Base-by-base conservation (phyloP, 2,797 vertebrate species). In the Alauda arvensis region DNA sequence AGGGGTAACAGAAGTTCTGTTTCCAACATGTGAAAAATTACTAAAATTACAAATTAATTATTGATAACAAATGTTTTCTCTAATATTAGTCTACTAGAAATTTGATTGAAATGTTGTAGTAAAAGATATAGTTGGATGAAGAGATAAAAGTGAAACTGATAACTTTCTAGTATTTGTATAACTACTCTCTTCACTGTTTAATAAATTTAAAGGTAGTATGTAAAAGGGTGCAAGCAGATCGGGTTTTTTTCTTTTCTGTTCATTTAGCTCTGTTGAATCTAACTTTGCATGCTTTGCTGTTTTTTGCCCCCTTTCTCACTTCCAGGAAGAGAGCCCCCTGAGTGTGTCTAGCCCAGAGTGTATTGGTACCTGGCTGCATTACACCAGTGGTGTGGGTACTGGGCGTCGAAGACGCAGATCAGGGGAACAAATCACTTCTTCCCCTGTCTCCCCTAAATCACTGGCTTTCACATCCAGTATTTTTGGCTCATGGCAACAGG, bases 401-500 rank as follows among this genome's bases (percentile, higher is more conserved):
- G 98, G 98, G 98, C 98, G 98, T 98, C 98, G 98, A 98, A 98
- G 98, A 98, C 98, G 98, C 98, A 98, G 98, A 98, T 98, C 98
- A 98, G 98, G 98, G 98, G 98, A 98, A 97, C 98, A 98, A 98
- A 98, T 98, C 97, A 98, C 98, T 98, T 98, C 98, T 98, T 98
- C 98, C 98, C 98, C 98, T 97, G 98, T 98, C 97, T 98, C 98
- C 97, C 98, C 98, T 97, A 98, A 98, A 98, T 98, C 98, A 98
- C 98, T 98, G 98, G 98, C 98, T 98, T 98, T 98, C 98, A 98
- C 98, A 97, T 98, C 98, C 98, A 98, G 98, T 98, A 98, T 98
- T 98, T 98, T 98, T 98, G 98, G 98, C 98, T 98, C 98, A 98
- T 98, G 98, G 98, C 98, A 98, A 98, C 98, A 98, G 98, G 98